Evolutionary conservation across 2,113 vertebrate genomes (phyloP).

Genomic region (Solenodon paradoxus): DNA sequence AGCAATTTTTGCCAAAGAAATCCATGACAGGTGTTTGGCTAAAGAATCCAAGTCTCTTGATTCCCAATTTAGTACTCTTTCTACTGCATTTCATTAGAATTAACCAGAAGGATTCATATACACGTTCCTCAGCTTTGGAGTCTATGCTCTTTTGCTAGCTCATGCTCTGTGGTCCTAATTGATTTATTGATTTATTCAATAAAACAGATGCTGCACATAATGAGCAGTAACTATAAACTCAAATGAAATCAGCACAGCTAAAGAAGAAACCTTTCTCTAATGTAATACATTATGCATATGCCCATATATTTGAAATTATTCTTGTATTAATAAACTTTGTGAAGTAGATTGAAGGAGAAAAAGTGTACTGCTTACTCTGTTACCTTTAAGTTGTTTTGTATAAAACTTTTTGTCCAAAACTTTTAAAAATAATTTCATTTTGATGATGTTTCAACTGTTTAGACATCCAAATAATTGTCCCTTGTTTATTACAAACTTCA

Average conservation of each 20-base stretch:
- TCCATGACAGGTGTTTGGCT: neutral
- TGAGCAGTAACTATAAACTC: conserved; percentile 66
- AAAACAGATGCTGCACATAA: conserved; percentile 78
- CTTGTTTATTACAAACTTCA: neutral
- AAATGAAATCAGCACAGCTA: conserved; percentile 63
- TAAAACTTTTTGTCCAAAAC: neutral
- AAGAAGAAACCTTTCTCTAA: conserved; percentile 64
- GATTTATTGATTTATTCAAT: conserved; percentile 82
- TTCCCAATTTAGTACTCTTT: neutral
- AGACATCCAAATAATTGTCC: neutral
- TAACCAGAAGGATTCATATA: conserved; percentile 55
- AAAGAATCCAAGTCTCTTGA: neutral
- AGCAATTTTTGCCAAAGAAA: neutral
- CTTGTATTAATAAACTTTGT: conserved; percentile 25
- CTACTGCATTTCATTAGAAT: conserved; percentile 5
- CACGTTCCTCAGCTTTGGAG: neutral
- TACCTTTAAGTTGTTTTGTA: neutral
- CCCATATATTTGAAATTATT: conserved; percentile 33
- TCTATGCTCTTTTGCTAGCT: conserved; percentile 50
- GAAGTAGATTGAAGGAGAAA: conserved; percentile 7
- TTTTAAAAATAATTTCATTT: neutral
- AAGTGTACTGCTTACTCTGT: neutral
- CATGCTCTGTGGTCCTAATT: conserved; percentile 65
- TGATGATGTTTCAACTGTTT: neutral
- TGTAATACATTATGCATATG: conserved; percentile 66